Evolutionary conservation across 2,797 vertebrate genomes (phyloP).

Genomic region (Sebastes glaucus): DNA sequence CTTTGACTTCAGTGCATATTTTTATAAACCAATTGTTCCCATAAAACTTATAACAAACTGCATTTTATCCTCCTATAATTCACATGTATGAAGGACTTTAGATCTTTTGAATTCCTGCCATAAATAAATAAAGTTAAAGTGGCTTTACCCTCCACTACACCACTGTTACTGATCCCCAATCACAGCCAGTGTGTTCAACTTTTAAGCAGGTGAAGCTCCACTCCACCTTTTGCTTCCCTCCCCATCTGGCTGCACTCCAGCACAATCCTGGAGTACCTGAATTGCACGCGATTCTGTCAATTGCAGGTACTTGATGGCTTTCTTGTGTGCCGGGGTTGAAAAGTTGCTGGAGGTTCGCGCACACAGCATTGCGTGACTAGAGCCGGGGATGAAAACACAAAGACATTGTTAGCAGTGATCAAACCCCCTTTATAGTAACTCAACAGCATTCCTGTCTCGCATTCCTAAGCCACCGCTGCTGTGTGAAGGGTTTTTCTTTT

Average conservation of each 20-base stretch:
- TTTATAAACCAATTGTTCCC: background rate
- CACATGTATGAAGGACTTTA: background rate
- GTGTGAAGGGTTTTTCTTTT: conserved; percentile 59
- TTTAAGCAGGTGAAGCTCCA: conserved; percentile 49
- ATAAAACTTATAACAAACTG: background rate
- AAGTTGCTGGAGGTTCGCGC: conserved; percentile 73
- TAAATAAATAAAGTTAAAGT: background rate
- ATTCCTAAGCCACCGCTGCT: conserved; percentile 86
- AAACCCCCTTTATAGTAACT: conserved; percentile 85
- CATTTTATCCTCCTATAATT: background rate
- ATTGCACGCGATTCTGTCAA: conserved; percentile 83
- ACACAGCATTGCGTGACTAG: conserved; percentile 84
- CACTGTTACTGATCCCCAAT: background rate
- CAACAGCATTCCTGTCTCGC: conserved; percentile 86
- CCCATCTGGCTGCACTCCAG: conserved; percentile 70
- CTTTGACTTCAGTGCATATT: background rate
- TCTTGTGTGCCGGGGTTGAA: conserved; percentile 72
- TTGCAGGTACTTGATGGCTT: conserved; percentile 81
- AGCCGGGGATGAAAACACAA: conserved; percentile 83
- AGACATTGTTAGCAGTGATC: conserved; percentile 85
- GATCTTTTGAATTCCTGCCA: background rate
- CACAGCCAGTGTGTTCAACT: background rate
- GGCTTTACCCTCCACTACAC: background rate
- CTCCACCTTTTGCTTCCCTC: conserved; percentile 62
- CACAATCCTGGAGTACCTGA: conserved; percentile 79